phyloP scores from a whole-genome alignment of 1,140 invertebrate genomes.

The Octopus bimaculoides region DNA sequence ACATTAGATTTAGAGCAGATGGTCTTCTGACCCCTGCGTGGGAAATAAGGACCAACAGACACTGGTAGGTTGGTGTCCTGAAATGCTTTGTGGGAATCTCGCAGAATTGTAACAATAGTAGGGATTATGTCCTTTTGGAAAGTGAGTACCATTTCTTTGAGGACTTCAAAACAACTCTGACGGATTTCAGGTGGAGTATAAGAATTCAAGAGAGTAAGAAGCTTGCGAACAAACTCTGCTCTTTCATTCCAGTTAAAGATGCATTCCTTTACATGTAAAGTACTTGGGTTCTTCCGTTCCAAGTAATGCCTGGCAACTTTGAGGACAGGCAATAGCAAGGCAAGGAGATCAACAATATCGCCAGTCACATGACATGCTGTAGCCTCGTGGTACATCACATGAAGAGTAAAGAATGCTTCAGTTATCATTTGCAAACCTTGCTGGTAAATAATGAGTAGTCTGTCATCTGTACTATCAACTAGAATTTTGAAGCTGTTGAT shows the following conservation, averaged over 20 bases:
- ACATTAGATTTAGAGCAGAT: slow-evolving; percentile 64
- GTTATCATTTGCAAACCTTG: slow-evolving; percentile 83
- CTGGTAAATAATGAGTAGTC: slow-evolving; percentile 82
- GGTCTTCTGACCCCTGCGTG: slow-evolving; percentile 63
- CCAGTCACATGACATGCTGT: slow-evolving; percentile 82
- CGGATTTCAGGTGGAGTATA: slow-evolving; percentile 85
- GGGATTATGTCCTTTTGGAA: slow-evolving; percentile 78
- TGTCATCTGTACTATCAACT: slow-evolving; percentile 84
- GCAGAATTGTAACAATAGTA: slow-evolving; percentile 78
- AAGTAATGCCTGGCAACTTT: slow-evolving; percentile 64
- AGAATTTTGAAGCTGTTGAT: slow-evolving; percentile 78
- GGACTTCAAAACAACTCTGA: slow-evolving; percentile 74
- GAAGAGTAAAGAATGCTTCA: slow-evolving; percentile 85
- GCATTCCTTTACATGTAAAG: slow-evolving; percentile 56
- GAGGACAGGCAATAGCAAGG: slow-evolving; percentile 72
- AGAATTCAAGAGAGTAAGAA: slow-evolving; percentile 84
- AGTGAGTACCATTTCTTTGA: slow-evolving; percentile 81
- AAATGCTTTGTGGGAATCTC: slow-evolving; percentile 78
- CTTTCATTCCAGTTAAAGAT: slow-evolving; percentile 71
- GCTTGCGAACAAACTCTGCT: slow-evolving; percentile 77
- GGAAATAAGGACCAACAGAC: slow-evolving; percentile 73
- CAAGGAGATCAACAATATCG: slow-evolving; percentile 79
- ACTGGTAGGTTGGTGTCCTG: slow-evolving; percentile 70
- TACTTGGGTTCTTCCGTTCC: slow-evolving; percentile 37
- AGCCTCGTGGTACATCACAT: slow-evolving; percentile 91